Percentiles rank a stretch among this genome's conserved stretches.
Evolutionary conservation across 1,140 invertebrate species (phyloP).

Genomic region (Eumaeus atala): DNA sequence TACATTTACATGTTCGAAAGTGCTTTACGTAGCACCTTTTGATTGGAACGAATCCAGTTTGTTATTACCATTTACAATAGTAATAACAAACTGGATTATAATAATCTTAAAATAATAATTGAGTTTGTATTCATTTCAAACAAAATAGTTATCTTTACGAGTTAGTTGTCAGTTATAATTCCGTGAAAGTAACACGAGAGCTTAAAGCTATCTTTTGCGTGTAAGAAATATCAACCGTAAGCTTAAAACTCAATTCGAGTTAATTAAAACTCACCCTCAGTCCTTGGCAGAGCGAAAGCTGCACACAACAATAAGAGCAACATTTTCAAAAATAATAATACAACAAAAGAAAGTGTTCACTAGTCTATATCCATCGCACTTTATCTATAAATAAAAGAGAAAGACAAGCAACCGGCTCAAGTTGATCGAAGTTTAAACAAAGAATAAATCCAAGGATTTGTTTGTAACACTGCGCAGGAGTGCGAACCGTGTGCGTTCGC

Average conservation of each 20-base stretch:
- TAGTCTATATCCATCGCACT: slow-evolving; percentile 12
- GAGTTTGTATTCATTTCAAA: no score
- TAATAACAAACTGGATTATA: no score
- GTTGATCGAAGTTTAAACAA: slow-evolving; percentile 26
- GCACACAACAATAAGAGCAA: slow-evolving; percentile 10
- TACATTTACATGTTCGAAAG: no score
- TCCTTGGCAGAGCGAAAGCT: slow-evolving; percentile 12
- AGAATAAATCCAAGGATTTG: slow-evolving; percentile 40
- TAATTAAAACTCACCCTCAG: slow-evolving; percentile 9
- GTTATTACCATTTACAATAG: no score
- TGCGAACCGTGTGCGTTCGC: slow-evolving; percentile 33
- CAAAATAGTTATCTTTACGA: no score
- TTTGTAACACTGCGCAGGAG: slow-evolving; percentile 43
- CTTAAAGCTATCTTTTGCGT: no score
- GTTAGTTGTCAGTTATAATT: no score
- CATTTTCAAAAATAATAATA: slow-evolving; percentile 11
- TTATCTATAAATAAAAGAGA: slow-evolving; percentile 1
- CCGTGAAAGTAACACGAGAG: background rate
- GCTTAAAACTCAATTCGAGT: background rate
- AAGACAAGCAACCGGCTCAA: background rate
- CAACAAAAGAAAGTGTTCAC: slow-evolving; percentile 3
- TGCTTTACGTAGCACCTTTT: no score
- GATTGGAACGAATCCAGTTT: no score
- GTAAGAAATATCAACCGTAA: background rate
- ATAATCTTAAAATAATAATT: no score